Conservation (phyloP, 2,888 invertebrate species). For the Heliconius cydno region DNA sequence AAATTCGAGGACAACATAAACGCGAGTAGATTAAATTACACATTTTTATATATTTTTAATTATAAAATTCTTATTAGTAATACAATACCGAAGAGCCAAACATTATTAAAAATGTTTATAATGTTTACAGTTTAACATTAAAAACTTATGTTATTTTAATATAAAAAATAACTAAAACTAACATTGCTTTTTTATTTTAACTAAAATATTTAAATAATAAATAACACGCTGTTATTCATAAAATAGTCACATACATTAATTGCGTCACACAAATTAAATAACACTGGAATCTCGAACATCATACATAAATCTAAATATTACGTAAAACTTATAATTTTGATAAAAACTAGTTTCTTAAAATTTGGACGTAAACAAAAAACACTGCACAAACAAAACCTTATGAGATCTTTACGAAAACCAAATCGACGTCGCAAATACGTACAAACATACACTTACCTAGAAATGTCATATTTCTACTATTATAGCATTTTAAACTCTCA, state of each 20-base stretch:
- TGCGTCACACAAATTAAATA: constrained; percentile 51
- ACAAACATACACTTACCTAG: constrained; percentile 76
- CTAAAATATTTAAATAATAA: constrained; percentile 73
- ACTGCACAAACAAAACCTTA: constrained; percentile 82
- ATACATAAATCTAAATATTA: constrained; percentile 56
- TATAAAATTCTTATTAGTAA: constrained; percentile 18
- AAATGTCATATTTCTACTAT: constrained; percentile 60
- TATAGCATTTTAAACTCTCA: constrained; percentile 55
- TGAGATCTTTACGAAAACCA: constrained; percentile 84
- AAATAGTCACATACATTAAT: constrained; percentile 63
- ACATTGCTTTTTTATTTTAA: constrained; percentile 47
- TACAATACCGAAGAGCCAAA: constrained; percentile 13
- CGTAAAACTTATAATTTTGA: constrained; percentile 61
- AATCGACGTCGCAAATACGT: constrained; percentile 76
- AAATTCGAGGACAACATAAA: constrained; percentile 12
- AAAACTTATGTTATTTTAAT: constrained; percentile 23
- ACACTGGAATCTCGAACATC: constrained; percentile 60
- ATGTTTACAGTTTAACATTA: constrained; percentile 30
- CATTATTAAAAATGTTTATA: constrained; percentile 3
- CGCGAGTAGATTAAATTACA: constrained; percentile 14
- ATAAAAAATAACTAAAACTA: constrained; percentile 44
- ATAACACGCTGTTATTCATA: constrained; percentile 70
- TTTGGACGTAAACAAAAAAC: constrained; percentile 80
- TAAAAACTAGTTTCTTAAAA: constrained; percentile 72
- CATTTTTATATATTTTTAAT: constrained; percentile 15